These are phyloP conservation scores for Allygus modestus DNA, from an alignment of 2,888 invertebrate genomes.

Conservation along the genomic window DNA sequence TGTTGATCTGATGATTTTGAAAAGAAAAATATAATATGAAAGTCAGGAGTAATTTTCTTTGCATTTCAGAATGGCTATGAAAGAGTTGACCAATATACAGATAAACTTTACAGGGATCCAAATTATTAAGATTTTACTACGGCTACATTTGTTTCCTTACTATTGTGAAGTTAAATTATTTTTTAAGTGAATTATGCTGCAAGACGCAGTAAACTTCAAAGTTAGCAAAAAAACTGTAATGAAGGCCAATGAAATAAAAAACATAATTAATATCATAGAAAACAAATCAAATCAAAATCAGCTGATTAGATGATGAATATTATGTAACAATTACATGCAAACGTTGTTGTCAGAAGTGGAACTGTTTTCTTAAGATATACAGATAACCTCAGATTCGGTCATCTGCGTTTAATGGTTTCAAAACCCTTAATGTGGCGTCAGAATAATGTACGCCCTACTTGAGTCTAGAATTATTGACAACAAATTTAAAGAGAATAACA, in stretches of 20 bases:
- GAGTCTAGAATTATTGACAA: background rate
- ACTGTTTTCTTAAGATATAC: slow-evolving; percentile 24
- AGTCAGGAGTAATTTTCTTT: too few species aligned
- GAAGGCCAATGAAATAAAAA: slow-evolving; percentile 10
- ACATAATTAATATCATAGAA: background rate
- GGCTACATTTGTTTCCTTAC: too few species aligned
- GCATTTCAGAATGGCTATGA: too few species aligned
- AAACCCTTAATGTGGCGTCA: slow-evolving; percentile 10
- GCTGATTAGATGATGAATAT: slow-evolving; percentile 41
- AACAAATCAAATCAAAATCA: slow-evolving; percentile 34
- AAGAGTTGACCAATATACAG: too few species aligned
- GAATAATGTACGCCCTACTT: background rate
- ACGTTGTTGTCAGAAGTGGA: slow-evolving; percentile 30
- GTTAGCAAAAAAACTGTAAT: too few species aligned
- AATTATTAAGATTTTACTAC: too few species aligned
- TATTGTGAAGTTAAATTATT: too few species aligned
- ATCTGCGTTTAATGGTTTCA: slow-evolving; percentile 37
- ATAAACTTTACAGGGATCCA: too few species aligned
- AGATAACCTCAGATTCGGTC: slow-evolving; percentile 20
- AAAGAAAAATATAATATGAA: too few species aligned
- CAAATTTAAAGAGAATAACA: background rate
- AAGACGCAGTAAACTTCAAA: too few species aligned
- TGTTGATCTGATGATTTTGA: too few species aligned
- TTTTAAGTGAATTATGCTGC: too few species aligned
- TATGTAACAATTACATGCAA: slow-evolving; percentile 26